Conservation (phyloP, 2,113 vertebrate species). For the Gambusia affinis region DNA sequence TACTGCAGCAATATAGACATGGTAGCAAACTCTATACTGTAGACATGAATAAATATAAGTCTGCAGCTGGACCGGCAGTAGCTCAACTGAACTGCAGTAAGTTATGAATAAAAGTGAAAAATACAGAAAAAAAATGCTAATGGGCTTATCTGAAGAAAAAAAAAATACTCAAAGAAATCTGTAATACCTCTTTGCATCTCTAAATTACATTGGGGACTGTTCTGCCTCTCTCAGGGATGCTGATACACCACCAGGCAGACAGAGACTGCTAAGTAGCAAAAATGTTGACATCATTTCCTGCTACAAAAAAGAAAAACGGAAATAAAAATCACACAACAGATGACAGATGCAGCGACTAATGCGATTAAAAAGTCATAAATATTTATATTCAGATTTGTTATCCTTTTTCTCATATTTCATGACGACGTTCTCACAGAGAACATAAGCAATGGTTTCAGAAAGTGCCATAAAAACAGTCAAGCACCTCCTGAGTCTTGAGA, state of each 20-base stretch:
- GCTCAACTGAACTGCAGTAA: slow-evolving; percentile 1
- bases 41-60: slow-evolving; percentile 6
- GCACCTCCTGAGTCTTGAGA: too few relatives aligned
- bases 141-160: slow-evolving; percentile 29
- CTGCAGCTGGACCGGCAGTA: background rate
- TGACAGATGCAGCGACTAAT: background rate
- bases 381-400: too few relatives aligned
- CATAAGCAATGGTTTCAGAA: too few relatives aligned
- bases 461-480: too few relatives aligned
- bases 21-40: too few relatives aligned
- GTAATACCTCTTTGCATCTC: slow-evolving; percentile 37
- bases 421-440: too few relatives aligned
- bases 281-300: background rate
- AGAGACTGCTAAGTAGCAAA: slow-evolving; percentile 19
- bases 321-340: background rate
- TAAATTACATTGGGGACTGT: slow-evolving; percentile 63
- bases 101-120: slow-evolving; percentile 32
- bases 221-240: slow-evolving; percentile 54
- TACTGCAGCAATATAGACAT: background rate
- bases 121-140: slow-evolving; percentile 38
- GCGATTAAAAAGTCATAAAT: too few relatives aligned
- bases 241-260: slow-evolving; percentile 42
- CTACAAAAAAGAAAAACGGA: background rate
- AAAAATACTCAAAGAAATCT: slow-evolving; percentile 53
- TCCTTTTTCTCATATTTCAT: too few relatives aligned